These are phyloP conservation scores for Leuciscus waleckii DNA, from an alignment of 2,797 vertebrate genomes.

Conservation along the genomic window DNA sequence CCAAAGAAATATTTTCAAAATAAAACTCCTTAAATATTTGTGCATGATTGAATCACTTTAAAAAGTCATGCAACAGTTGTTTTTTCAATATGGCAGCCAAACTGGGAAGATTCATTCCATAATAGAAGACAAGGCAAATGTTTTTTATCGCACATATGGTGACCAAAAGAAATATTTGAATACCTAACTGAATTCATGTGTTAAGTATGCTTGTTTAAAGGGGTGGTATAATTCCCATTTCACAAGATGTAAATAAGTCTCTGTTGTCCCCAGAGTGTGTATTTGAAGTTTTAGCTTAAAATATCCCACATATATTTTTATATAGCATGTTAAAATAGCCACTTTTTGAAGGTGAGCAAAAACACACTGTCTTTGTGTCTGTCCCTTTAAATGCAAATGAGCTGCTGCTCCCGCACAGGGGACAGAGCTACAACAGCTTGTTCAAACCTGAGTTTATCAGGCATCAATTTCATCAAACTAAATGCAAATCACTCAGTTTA, in stretches of 20 bases:
- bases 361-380: too few relatives aligned
- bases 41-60: not conserved
- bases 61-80: not conserved
- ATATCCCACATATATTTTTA: too few relatives aligned
- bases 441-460: not conserved
- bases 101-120: not conserved
- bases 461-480: not conserved
- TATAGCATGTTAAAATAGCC: too few relatives aligned
- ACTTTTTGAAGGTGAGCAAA: too few relatives aligned
- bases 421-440: too few relatives aligned
- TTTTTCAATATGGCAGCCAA: not conserved
- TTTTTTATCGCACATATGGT: not conserved
- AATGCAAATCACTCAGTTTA: conserved; percentile 1
- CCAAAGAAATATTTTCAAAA: not conserved
- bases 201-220: not conserved
- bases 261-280: too few relatives aligned
- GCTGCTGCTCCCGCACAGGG: too few relatives aligned
- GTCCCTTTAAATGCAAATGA: too few relatives aligned
- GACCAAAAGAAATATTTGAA: not conserved
- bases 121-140: not conserved
- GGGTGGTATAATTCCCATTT: too few relatives aligned
- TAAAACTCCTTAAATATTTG: conserved; percentile 27
- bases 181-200: not conserved
- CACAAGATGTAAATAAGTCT: too few relatives aligned
- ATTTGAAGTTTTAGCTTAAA: too few relatives aligned